A percentile compares a stretch with the other conserved stretches of the same genome.
Evolutionary conservation across 1,140 invertebrate genomes (phyloP).

Genomic region (Drosophila seguyi): DNA sequence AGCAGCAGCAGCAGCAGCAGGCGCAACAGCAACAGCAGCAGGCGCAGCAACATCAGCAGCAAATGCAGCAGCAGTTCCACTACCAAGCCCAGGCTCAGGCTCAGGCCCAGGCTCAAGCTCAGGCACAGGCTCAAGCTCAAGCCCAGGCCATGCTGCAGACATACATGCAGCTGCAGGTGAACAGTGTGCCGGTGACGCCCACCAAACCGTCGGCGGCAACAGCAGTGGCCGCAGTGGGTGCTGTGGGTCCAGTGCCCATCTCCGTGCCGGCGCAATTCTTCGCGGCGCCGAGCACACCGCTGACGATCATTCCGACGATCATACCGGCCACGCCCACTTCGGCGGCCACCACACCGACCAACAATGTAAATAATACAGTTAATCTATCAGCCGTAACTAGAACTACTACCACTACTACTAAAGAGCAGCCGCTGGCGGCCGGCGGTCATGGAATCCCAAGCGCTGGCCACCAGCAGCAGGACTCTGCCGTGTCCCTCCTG

Average conservation of each 20-base stretch:
- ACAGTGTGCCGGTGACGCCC: constrained; percentile 72
- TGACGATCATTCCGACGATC: constrained; percentile 76
- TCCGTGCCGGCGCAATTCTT: constrained; percentile 62
- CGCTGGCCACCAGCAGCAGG: constrained; percentile 16
- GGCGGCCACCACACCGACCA: constrained; percentile 78
- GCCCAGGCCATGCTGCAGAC: constrained; percentile 81
- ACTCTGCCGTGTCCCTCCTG: constrained; percentile 38
- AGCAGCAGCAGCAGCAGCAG: constrained; percentile 44
- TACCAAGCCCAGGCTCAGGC: constrained; percentile 58
- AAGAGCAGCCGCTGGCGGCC: constrained; percentile 70
- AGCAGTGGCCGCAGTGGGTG: constrained; percentile 10
- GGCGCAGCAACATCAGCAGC: constrained; percentile 52
- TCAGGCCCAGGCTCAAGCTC: constrained; percentile 35
- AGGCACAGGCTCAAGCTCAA: constrained; percentile 67
- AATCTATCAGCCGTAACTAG: constrained; percentile 84
- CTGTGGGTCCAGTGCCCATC: constrained; percentile 39
- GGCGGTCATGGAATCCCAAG: constrained; percentile 42
- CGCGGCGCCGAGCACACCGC: constrained; percentile 72
- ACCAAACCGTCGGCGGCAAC: constrained; percentile 68
- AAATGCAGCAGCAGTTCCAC: constrained; percentile 72
- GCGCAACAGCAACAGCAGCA: constrained; percentile 54
- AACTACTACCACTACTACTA: constrained; percentile 82
- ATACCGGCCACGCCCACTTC: constrained; percentile 75
- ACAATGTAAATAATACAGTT: constrained; percentile 84
- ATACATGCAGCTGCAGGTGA: constrained; percentile 82